Conservation (phyloP, 2,888 invertebrate genomes). For the Nymphalis polychloros region DNA sequence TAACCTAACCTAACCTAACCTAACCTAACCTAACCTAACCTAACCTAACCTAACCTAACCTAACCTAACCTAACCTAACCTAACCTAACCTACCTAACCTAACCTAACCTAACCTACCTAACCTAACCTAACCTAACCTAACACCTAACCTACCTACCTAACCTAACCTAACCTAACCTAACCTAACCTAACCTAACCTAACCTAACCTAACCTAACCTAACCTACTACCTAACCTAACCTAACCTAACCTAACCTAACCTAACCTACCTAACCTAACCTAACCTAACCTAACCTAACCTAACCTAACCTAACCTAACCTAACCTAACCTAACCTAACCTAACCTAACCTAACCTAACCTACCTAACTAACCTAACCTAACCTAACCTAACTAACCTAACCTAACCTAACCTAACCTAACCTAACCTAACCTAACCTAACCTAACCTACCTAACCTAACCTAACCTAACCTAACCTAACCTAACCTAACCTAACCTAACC, state of each 20-base stretch:
- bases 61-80: conserved; percentile 38
- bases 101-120: conserved; percentile 36
- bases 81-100: conserved; percentile 38
- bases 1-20: conserved; percentile 3
- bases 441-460: conserved; percentile 30
- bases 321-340: conserved; percentile 33
- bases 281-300: conserved; percentile 40
- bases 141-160: conserved; percentile 33
- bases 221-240: conserved; percentile 31
- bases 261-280: no score
- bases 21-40: conserved; percentile 36
- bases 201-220: conserved; percentile 27
- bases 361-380: conserved; percentile 40
- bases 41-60: conserved; percentile 38
- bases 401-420: conserved; percentile 44
- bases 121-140: conserved; percentile 36
- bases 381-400: conserved; percentile 43
- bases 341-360: conserved; percentile 35
- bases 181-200: conserved; percentile 30
- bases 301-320: conserved; percentile 39
- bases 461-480: no score
- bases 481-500: conserved; percentile 35
- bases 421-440: conserved; percentile 37
- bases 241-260: no score
- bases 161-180: conserved; percentile 16